phyloP scores from a whole-genome alignment of 2,888 invertebrate species.

The Lucinisca nassula region DNA sequence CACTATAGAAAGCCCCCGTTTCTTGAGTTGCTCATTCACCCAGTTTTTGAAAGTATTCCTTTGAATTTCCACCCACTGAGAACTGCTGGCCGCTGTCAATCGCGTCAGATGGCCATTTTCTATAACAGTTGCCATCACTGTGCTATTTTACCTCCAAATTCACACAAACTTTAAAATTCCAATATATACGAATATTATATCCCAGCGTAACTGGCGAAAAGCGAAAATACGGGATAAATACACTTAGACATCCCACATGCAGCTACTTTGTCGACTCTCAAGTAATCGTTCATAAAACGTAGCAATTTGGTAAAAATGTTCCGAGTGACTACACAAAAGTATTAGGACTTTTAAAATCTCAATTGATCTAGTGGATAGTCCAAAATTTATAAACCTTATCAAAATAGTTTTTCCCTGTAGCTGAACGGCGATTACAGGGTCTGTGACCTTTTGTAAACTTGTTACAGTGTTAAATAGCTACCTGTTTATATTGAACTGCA shows the following conservation, averaged over 20 bases:
- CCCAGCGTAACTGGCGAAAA: not conserved
- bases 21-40: conserved; percentile 94
- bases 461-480: not conserved
- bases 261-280: not conserved
- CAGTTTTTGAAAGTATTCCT: conserved; percentile 96
- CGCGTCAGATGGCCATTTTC: conserved; percentile 85
- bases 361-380: conserved; percentile 10
- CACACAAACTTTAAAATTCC: not conserved
- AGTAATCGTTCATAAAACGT: not conserved
- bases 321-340: conserved; percentile 1
- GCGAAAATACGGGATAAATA: not conserved
- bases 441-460: not conserved
- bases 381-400: conserved; percentile 6
- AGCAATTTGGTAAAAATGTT: not conserved
- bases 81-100: conserved; percentile 94
- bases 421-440: not conserved
- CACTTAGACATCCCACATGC: not conserved
- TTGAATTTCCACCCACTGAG: conserved; percentile 93
- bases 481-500: not conserved
- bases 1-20: conserved; percentile 90
- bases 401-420: not conserved
- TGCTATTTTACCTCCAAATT: not conserved
- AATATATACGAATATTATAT: not conserved
- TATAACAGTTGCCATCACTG: conserved; percentile 19
- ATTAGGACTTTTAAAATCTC: not conserved